Conservation (phyloP, 1,140 invertebrate genomes). For the Grapholita molesta region DNA sequence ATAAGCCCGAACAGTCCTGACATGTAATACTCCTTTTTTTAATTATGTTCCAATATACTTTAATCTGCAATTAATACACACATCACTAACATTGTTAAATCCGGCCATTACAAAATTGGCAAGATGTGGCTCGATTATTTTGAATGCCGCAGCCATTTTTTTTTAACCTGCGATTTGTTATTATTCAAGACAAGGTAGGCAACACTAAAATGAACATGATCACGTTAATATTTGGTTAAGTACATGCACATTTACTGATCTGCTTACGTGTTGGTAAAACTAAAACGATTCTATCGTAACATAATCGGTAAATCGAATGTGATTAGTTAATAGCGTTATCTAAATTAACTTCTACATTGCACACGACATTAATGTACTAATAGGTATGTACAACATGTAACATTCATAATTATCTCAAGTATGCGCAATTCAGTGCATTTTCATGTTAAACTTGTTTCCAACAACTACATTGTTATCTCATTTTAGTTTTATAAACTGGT, state of each 20-base stretch:
- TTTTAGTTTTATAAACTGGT: too few relatives aligned
- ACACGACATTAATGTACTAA: constrained; percentile 1
- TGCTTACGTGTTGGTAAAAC: not conserved
- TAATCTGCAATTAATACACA: too few relatives aligned
- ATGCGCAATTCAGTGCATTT: not conserved
- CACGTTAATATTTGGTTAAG: constrained; percentile 3
- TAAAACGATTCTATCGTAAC: not conserved
- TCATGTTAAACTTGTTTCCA: not conserved
- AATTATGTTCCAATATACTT: too few relatives aligned
- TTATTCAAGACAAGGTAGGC: constrained; percentile 1
- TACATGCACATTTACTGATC: not conserved
- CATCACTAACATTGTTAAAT: too few relatives aligned
- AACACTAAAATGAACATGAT: not conserved
- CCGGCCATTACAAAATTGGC: not conserved
- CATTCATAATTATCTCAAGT: not conserved
- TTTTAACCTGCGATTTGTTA: not conserved
- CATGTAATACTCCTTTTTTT: too few relatives aligned
- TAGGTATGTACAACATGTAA: not conserved
- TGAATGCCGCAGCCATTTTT: not conserved
- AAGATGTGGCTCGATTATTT: not conserved
- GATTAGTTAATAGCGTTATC: not conserved
- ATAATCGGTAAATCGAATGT: not conserved
- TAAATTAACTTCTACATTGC: not conserved
- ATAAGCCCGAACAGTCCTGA: too few relatives aligned
- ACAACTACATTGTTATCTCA: too few relatives aligned